Base-by-base conservation (phyloP, 2,888 invertebrate species). In the Drosophila antonietae region DNA sequence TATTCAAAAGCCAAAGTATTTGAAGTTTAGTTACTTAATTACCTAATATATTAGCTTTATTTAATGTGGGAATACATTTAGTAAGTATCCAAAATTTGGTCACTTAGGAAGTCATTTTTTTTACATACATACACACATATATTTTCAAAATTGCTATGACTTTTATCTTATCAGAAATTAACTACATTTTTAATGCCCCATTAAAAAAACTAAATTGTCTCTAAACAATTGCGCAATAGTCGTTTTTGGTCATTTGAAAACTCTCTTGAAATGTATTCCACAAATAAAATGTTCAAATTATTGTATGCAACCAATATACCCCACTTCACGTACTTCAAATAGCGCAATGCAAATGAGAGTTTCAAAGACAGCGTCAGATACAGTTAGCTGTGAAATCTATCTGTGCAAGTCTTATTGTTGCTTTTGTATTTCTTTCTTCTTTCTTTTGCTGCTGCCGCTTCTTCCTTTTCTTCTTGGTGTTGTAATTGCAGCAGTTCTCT, bases 91-190 rank as follows among this genome's bases (percentile, higher is more conserved):
- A 14, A 46, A 47, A 31, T 78, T 83, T 63, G 68, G 63, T 59
- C 55, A 68, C 31, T 55, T 33, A 18, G 57, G 51, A 76, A 58
- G 63, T 52, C 31, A 44, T 67, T 80, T 60, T 55, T 20, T 52
- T 20, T 20, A 20, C 20, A 20, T 20, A 7, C 5, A 8, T 41
- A 43, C 2, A 43, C 8, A 41, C 9, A 41, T 51, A 12, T 35
- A 18, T 52, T 14, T 52, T 8, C 3, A 14, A 35, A 20, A 37
- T 65, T 75, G 80, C 74, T 68, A 59, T 55, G 67, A 57, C 58
- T 71, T 70, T 76, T 89, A 87, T 84, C 83, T 84, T 74, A 87
- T 84, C 82, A 64, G 14, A 67, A 69, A 66, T 49, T 61, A 71
- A 60, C 58, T 51, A 60, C 51, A 66, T 53, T 59, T 52, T 52